Conservation (phyloP, 2,797 vertebrate genomes). For the Labroides dimidiatus region DNA sequence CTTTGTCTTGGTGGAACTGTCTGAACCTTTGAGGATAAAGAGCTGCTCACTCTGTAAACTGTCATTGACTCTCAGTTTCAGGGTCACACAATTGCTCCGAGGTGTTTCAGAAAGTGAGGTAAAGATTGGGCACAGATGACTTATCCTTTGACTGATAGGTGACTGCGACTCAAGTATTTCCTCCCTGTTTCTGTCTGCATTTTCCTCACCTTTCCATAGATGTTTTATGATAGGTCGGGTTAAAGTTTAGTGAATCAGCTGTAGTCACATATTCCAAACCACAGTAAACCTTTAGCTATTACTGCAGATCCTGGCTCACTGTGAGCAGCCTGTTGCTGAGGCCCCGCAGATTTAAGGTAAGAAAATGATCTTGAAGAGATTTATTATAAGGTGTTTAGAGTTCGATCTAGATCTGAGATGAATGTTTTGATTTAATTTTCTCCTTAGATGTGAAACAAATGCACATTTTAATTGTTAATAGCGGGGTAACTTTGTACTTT, state of each 20-base stretch:
- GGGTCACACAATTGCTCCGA: conserved; percentile 15
- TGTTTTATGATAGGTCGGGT: conserved; percentile 64
- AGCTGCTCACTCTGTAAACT: not conserved
- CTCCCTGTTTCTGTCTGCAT: not conserved
- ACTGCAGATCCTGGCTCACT: conserved; percentile 10
- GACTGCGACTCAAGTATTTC: not conserved
- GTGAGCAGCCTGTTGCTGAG: conserved; percentile 23
- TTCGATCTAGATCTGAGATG: not conserved
- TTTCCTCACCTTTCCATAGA: not conserved
- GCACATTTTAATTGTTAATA: not conserved
- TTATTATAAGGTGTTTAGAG: not conserved
- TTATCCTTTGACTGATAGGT: conserved; percentile 10
- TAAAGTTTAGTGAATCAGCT: conserved; percentile 70
- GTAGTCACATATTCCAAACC: conserved; percentile 50
- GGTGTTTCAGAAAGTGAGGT: conserved; percentile 13
- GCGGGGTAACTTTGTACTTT: not conserved
- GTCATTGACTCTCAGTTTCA: conserved; percentile 18
- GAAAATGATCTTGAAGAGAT: conserved; percentile 7
- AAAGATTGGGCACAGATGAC: conserved; percentile 29
- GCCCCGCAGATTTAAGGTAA: conserved; percentile 57
- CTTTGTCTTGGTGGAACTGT: too few species aligned
- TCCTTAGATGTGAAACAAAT: not conserved
- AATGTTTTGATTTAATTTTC: not conserved
- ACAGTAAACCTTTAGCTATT: conserved; percentile 18
- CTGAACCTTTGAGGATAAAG: conserved; percentile 57